Conservation (phyloP, 2,888 invertebrate genomes). For the Caenorhabditis drosophilae region DNA sequence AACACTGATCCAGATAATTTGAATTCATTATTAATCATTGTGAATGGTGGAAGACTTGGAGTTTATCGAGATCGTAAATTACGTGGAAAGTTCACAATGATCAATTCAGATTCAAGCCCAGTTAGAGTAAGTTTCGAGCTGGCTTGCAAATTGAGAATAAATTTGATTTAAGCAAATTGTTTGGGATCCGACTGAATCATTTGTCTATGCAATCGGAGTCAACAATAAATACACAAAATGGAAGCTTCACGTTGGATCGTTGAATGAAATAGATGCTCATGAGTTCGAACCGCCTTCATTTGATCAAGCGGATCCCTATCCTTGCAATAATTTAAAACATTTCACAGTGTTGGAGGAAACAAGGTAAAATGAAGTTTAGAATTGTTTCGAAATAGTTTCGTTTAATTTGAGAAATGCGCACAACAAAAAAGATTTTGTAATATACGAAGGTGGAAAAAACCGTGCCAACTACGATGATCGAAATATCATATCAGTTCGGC, state of each 20-base stretch:
- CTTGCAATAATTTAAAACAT: constrained; percentile 13
- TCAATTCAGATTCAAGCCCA: background rate
- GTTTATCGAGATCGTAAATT: background rate
- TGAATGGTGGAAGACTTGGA: constrained; percentile 7
- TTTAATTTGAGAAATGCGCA: background rate
- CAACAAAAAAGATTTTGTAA: constrained; percentile 4
- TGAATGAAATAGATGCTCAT: background rate
- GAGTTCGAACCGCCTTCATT: constrained; percentile 6
- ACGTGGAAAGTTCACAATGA: background rate
- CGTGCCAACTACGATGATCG: constrained; percentile 20
- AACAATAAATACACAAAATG: constrained; percentile 29
- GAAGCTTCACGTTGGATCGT: constrained; percentile 3
- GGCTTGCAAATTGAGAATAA: background rate
- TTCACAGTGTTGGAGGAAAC: constrained; percentile 1
- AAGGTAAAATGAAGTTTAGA: background rate
- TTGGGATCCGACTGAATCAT: background rate
- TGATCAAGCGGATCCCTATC: constrained; percentile 16
- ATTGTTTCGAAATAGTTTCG: background rate
- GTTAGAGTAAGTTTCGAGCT: background rate
- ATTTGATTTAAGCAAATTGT: background rate
- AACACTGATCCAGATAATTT: background rate
- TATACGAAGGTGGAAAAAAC: constrained; percentile 27
- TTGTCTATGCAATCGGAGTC: constrained; percentile 16
- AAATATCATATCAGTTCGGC: constrained; percentile 8
- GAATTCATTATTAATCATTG: constrained; percentile 3